Percentiles rank a stretch among this genome's conserved stretches.
phyloP scores from a whole-genome alignment of 2,113 vertebrate species.

The Rhizomys pruinosus region DNA sequence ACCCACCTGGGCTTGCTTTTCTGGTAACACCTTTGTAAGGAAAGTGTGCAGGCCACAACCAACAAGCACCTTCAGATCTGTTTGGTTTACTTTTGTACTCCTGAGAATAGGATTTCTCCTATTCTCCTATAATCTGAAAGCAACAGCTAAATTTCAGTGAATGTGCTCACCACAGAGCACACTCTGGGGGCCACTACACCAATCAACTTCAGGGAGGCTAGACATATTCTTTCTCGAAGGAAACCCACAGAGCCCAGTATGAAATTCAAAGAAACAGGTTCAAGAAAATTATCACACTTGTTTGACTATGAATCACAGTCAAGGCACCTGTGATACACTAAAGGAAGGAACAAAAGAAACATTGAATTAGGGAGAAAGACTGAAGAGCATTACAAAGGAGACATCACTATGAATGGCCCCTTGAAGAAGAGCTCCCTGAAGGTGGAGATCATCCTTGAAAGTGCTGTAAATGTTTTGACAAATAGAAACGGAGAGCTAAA shows the following conservation, averaged over 20 bases:
- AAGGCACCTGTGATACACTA: not conserved
- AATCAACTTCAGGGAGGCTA: not conserved
- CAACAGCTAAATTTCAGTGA: not conserved
- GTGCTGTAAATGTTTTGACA: not conserved
- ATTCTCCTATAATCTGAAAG: too few relatives aligned
- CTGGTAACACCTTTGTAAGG: not conserved
- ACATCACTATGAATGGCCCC: not conserved
- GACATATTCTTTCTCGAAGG: not conserved
- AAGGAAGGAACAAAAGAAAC: not conserved
- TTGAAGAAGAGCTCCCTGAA: not conserved
- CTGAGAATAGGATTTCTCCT: too few relatives aligned
- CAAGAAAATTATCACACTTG: not conserved
- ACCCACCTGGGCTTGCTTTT: not conserved
- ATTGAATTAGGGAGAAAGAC: not conserved
- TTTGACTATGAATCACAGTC: not conserved
- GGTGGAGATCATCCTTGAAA: not conserved
- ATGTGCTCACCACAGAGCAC: not conserved
- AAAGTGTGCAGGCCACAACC: not conserved
- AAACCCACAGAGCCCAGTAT: not conserved
- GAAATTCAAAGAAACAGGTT: not conserved
- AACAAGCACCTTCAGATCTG: not conserved
- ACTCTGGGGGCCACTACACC: rapidly evolving
- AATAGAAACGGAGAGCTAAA: not conserved
- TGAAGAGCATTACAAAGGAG: not conserved
- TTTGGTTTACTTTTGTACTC: not conserved